Conservation (phyloP, 2,113 vertebrate species). For the Gymnogyps californianus region DNA sequence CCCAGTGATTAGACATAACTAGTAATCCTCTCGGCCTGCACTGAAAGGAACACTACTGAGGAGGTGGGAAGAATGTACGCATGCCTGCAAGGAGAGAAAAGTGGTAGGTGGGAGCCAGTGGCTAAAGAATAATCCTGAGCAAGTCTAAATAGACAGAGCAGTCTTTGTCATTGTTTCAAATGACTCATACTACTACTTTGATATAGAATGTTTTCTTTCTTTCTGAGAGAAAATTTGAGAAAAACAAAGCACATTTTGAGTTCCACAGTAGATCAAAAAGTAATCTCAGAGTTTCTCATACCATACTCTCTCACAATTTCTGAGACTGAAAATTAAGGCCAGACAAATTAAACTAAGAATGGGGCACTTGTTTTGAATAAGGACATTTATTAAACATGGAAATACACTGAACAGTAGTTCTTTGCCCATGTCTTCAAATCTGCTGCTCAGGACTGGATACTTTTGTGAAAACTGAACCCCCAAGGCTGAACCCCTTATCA, state of each 20-base stretch:
- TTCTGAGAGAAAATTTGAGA: neutral
- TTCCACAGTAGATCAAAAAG: neutral
- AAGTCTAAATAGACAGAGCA: neutral
- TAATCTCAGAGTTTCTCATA: neutral
- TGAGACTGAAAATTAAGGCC: neutral
- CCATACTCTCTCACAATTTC: neutral
- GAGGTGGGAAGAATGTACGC: neutral
- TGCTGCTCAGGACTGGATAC: neutral
- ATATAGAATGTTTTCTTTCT: neutral
- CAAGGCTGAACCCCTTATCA: neutral
- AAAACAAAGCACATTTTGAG: neutral
- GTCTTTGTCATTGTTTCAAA: neutral
- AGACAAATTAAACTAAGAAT: neutral
- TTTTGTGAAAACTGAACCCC: neutral
- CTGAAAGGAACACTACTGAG: neutral
- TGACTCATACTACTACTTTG: neutral
- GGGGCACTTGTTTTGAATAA: neutral
- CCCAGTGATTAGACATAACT: neutral
- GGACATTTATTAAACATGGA: neutral
- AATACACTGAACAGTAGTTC: neutral
- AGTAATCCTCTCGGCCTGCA: neutral
- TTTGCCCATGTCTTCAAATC: neutral
- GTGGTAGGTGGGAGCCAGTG: neutral
- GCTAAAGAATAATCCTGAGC: neutral
- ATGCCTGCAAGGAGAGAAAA: neutral